phyloP scores from a whole-genome alignment of 2,113 vertebrate species.

The Anas platyrhynchos region DNA sequence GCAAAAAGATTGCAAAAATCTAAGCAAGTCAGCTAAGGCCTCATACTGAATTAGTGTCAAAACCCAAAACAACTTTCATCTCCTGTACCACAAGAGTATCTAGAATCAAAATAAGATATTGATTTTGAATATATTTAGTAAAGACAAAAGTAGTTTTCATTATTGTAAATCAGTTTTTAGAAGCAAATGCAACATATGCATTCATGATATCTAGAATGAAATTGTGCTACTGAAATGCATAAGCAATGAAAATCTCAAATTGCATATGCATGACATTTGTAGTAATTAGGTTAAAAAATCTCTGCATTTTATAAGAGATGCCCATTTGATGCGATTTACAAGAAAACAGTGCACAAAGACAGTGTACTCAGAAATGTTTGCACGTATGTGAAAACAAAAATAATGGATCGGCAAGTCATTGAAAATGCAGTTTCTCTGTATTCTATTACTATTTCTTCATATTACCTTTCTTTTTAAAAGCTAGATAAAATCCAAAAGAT shows the following conservation, averaged over 20 bases:
- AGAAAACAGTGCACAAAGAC: not conserved
- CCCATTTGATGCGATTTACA: not conserved
- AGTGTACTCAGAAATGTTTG: not conserved
- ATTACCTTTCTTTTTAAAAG: slow-evolving; percentile 24
- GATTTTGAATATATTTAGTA: slow-evolving; percentile 45
- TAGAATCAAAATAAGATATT: slow-evolving; percentile 57
- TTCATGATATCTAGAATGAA: not conserved
- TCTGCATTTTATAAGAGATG: not conserved
- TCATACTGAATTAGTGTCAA: not conserved
- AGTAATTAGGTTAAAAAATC: not conserved
- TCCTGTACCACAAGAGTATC: not conserved
- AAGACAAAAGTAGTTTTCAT: not conserved
- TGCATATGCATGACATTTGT: not conserved
- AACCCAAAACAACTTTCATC: not conserved
- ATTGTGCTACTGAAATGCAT: not conserved
- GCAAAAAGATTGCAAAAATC: slow-evolving; percentile 32
- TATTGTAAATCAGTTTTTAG: not conserved
- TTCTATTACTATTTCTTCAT: not conserved
- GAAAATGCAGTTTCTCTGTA: not conserved
- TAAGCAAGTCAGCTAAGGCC: not conserved
- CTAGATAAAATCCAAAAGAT: slow-evolving; percentile 32
- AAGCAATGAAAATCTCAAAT: not conserved
- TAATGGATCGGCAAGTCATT: not conserved
- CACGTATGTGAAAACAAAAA: not conserved
- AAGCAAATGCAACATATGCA: not conserved